Conservation (phyloP, 1,140 invertebrate genomes). For the Drosophila jambulina region DNA sequence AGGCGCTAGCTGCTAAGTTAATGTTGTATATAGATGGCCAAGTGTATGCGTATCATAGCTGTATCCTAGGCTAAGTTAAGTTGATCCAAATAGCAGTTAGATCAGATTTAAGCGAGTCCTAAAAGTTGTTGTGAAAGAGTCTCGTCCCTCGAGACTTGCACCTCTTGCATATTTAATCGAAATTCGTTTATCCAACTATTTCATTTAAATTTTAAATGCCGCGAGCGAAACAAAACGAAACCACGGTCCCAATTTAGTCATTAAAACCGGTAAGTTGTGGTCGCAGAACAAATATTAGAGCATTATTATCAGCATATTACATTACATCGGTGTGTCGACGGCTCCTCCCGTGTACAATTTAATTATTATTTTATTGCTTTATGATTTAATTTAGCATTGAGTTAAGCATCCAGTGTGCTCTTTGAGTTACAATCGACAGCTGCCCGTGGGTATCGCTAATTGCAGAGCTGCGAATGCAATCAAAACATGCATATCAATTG, state of each 20-base stretch:
- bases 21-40: conserved; percentile 72
- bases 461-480: conserved; percentile 56
- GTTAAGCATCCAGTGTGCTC: conserved; percentile 16
- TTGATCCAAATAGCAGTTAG: conserved; percentile 19
- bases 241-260: conserved; percentile 43
- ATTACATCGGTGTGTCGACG: conserved; percentile 25
- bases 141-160: neutral
- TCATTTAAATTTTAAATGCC: conserved; percentile 44
- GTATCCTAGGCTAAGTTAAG: conserved; percentile 45
- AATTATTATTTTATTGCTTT: conserved; percentile 65
- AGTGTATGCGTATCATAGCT: conserved; percentile 53
- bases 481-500: conserved; percentile 72
- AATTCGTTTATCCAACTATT: conserved; percentile 18
- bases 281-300: conserved; percentile 29
- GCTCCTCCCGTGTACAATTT: conserved; percentile 31
- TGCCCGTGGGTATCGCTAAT: conserved; percentile 47
- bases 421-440: conserved; percentile 9
- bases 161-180: conserved; percentile 12
- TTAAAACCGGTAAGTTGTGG: conserved; percentile 70
- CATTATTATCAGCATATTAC: conserved; percentile 42
- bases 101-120: conserved; percentile 14
- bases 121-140: conserved; percentile 28
- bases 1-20: conserved; percentile 49
- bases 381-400: conserved; percentile 64
- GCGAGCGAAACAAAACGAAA: conserved; percentile 48